phyloP scores from a whole-genome alignment of 92 coral and sea anemone species.

The Palythoa grandis region DNA sequence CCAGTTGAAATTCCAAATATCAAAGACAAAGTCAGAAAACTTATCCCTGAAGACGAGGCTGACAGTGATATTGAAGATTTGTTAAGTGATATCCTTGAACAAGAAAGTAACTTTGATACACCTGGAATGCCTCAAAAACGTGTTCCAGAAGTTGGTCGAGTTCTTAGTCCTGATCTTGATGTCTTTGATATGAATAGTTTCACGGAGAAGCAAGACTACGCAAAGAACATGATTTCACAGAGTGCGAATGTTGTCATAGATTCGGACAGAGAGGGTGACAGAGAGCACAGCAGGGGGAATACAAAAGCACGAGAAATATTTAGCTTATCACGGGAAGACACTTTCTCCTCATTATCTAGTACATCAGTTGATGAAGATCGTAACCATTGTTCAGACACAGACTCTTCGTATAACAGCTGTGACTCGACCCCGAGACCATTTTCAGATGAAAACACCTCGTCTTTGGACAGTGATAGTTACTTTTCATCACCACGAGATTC shows the following conservation, averaged over 20 bases:
- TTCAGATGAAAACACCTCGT: conserved; percentile 65
- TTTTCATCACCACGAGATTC: conserved; percentile 71
- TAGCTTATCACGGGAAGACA: conserved; percentile 18
- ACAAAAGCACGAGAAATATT: neutral
- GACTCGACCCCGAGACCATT: conserved; percentile 69
- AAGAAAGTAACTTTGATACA: conserved; percentile 16
- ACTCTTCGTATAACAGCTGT: conserved; percentile 83
- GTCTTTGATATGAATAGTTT: neutral
- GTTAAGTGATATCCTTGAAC: conserved; percentile 59
- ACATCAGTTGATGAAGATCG: conserved; percentile 40
- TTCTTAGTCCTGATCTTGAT: conserved; percentile 8
- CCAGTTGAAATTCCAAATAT: neutral
- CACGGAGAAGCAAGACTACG: neutral
- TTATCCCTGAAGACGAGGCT: conserved; percentile 42
- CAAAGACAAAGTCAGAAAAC: neutral
- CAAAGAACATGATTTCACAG: neutral
- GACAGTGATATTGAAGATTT: conserved; percentile 69
- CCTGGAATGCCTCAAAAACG: neutral
- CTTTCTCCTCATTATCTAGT: conserved; percentile 38
- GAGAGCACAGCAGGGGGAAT: neutral
- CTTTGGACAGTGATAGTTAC: conserved; percentile 66
- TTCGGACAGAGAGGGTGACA: neutral
- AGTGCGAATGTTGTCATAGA: neutral
- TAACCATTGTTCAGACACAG: conserved; percentile 62
- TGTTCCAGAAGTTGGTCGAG: conserved; percentile 10